Evolutionary conservation across 2,888 invertebrate species (phyloP).

Genomic region (Metopia argyrocephala): DNA sequence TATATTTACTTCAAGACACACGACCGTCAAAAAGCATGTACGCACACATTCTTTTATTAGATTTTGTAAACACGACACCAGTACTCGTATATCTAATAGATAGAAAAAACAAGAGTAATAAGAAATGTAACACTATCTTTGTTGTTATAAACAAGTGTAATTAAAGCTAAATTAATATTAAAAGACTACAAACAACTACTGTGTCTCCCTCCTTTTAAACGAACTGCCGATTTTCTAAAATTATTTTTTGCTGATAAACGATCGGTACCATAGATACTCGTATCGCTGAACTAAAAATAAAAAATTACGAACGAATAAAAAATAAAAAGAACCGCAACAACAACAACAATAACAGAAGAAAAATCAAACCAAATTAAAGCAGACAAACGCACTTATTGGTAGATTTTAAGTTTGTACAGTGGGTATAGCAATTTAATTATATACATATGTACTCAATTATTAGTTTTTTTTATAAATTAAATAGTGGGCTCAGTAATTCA

Average conservation of each 20-base stretch:
- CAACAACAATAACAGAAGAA: constrained; percentile 30
- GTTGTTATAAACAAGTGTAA: background rate
- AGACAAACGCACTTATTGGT: constrained; percentile 26
- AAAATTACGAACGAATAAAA: constrained; percentile 25
- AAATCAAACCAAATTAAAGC: background rate
- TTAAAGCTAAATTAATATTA: background rate
- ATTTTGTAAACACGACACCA: background rate
- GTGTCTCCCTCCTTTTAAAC: background rate
- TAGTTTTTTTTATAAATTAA: no score
- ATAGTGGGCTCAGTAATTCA: no score
- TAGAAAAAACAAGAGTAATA: background rate
- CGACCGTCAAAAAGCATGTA: background rate
- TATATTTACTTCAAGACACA: background rate
- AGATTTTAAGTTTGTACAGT: no score
- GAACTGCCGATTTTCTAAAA: constrained; percentile 9
- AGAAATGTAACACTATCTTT: background rate
- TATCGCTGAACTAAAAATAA: constrained; percentile 77
- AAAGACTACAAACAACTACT: background rate
- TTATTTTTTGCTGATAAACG: constrained; percentile 66
- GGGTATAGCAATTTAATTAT: no score
- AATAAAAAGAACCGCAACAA: constrained; percentile 46
- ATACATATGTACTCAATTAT: no score
- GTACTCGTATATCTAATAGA: background rate
- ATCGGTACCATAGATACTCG: constrained; percentile 76
- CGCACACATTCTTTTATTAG: background rate